Base-by-base conservation (phyloP, 1,140 invertebrate genomes). In the Babylonia areolata region DNA sequence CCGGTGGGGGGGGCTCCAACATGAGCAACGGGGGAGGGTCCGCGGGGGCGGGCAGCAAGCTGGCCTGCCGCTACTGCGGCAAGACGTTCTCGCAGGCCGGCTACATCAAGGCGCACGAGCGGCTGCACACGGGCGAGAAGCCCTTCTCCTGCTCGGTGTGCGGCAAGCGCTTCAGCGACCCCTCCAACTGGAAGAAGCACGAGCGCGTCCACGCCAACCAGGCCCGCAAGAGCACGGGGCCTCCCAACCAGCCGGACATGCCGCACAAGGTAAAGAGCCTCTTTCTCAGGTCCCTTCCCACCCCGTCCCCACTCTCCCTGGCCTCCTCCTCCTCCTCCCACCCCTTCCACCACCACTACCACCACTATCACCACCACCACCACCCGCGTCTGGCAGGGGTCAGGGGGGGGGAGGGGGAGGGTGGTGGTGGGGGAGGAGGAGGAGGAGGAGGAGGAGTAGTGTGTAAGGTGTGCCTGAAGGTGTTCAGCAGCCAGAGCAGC, bases 61-160 rank as follows among this genome's bases (percentile, higher is more conserved):
- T 91, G 31, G 88, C 89, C 23, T 92, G 91, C 80, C 86, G 91
- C n/a, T 92, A 90, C 85, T 92, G 91, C 87, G 91, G 91, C 3
- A 92, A 92, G 86, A 92, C 90, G 31, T 92, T 92, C 69, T 90
- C 91, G 6, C 91, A 92, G 85, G 90, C 91, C 17, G 91, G 91
- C 42, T 92, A 92, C 84, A 91, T 92, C 77, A 92, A 92, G 51
- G 91, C 91, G 9, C 91, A 92, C 69, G 91, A 91, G 85, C 98
- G 98, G 92, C 98, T 97, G 0, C 98, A 99, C 92, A 93, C 91
- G 0, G 92, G 92, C 33, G 92, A 93, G 54, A 93, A 92, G 81
- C 93, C 92, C 20, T 93, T 92, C 81, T 86, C 90, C 23, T 95
- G 95, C 87, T 91, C 93, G 15, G 92, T 94, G 33, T 95, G 95